Conservation (phyloP, 2,888 invertebrate species). For the Troilus luridus region DNA sequence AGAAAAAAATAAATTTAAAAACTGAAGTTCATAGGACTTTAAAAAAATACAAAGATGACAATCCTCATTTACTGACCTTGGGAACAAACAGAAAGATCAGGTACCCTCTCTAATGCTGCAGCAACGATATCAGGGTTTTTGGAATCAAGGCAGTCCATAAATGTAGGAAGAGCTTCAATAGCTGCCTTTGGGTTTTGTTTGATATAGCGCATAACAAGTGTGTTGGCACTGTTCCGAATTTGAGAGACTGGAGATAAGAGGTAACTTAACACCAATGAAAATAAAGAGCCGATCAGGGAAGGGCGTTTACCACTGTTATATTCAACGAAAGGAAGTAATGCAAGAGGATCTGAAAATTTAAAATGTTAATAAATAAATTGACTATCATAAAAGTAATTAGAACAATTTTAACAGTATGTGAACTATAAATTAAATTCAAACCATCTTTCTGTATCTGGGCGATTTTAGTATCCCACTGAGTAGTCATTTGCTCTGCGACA, state of each 20-base stretch:
- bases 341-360: slow-evolving; percentile 58
- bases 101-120: slow-evolving; percentile 84
- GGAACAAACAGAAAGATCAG: slow-evolving; percentile 86
- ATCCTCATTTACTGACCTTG: slow-evolving; percentile 72
- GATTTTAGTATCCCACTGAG: slow-evolving; percentile 70
- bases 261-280: slow-evolving; percentile 76
- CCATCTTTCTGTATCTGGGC: slow-evolving; percentile 70
- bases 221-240: slow-evolving; percentile 79
- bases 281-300: slow-evolving; percentile 77
- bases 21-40: neutral
- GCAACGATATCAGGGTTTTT: slow-evolving; percentile 84
- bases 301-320: slow-evolving; percentile 80
- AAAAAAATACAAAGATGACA: neutral
- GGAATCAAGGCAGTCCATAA: slow-evolving; percentile 86
- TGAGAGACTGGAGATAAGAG: slow-evolving; percentile 74
- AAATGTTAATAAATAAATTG: slow-evolving; percentile 2
- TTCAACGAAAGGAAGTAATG: slow-evolving; percentile 69
- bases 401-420: neutral
- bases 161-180: slow-evolving; percentile 77
- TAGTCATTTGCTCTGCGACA: slow-evolving; percentile 69
- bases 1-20: slow-evolving; percentile 51
- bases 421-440: slow-evolving; percentile 66
- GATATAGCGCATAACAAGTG: slow-evolving; percentile 79
- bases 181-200: slow-evolving; percentile 76
- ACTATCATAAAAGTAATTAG: neutral